Evolutionary conservation across 2,113 vertebrate species (phyloP), one percentile per base, ranked within the genome.

Genomic region (Typhlomys cinereus): DNA sequence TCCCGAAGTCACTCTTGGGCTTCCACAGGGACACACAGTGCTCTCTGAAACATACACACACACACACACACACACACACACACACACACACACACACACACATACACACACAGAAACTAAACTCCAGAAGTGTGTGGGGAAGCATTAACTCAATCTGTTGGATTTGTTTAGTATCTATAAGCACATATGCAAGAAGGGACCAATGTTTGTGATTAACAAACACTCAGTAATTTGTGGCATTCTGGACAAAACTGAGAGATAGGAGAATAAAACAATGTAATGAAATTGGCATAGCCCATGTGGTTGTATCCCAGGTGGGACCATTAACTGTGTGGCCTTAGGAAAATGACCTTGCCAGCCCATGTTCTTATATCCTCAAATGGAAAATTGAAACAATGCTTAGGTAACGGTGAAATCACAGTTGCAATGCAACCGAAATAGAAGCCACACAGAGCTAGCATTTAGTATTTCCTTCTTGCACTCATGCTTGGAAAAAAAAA

Each of bases 371-470:
- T 75, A 73, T 87, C 48, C 85, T 89, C 27, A 89, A 69, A 36
- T 89, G 52, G 69, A 89, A 90, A 86, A 46, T 85, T 29, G 39
- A 96, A 84, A 92, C 84, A 61, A 62, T 67, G 52, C 7, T 70
- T 94, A 90, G 5, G 36, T 31, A 41, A 50, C 57, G 73, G 5
- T 75, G 39, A 79, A 80, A 48, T 85, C 83, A 54, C 18, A 71
- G 39, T n/a, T 44, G 23, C 29, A 2, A 34, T 39, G 36, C 74
- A 48, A 67, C 83, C 31, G 36, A 34, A 41, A 31, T 23, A 76
- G 52, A 79, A 41, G 59, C 25, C 41, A 18, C 29, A 17, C 62
- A 29, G 29, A 54, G 61, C 36, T 71, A 85, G 23, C 57, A 75
- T 75, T 71, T 36, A 66, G 0, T 79, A 64, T 54, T 88, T 27